Percentiles rank a stretch among this genome's conserved stretches.
Evolutionary conservation across 1,140 invertebrate species (phyloP).

Genomic region (Drosophila tsacasi): DNA sequence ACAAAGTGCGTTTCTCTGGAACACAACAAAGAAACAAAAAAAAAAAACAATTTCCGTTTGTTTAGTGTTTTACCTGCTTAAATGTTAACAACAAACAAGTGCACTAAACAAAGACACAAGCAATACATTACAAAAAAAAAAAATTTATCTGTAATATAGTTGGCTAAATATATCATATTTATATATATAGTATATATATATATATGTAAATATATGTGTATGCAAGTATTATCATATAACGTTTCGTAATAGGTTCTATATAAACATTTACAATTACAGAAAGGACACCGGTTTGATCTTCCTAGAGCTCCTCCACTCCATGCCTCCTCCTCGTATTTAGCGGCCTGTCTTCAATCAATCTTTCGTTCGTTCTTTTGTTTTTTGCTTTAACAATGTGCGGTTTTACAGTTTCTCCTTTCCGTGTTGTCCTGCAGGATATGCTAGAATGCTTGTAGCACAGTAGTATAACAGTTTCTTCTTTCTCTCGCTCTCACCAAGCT

Average conservation of each 20-base stretch:
- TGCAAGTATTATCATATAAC: constrained; percentile 73
- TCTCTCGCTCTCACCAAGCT: constrained; percentile 9
- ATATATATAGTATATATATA: constrained; percentile 41
- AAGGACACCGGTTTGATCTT: constrained; percentile 43
- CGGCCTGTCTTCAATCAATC: constrained; percentile 2
- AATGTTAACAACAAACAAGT: constrained; percentile 69
- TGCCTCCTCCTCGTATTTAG: neutral
- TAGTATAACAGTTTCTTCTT: constrained; percentile 68
- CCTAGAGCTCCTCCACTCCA: constrained; percentile 15
- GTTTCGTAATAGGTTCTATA: constrained; percentile 70
- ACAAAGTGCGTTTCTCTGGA: constrained; percentile 54
- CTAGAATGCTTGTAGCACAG: constrained; percentile 71
- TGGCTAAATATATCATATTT: constrained; percentile 58
- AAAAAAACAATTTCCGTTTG: constrained; percentile 48
- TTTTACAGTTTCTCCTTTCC: constrained; percentile 62
- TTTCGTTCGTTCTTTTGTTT: constrained; percentile 15
- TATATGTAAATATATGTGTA: constrained; percentile 48
- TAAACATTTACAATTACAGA: constrained; percentile 80
- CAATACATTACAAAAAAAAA: constrained; percentile 42
- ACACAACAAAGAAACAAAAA: constrained; percentile 44
- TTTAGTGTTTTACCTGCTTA: constrained; percentile 60
- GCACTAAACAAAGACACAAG: constrained; percentile 54
- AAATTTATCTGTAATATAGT: constrained; percentile 36
- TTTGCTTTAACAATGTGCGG: constrained; percentile 71
- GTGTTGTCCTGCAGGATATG: constrained; percentile 59